phyloP scores from a whole-genome alignment of 2,113 vertebrate species.

The Petrocephalus microphthalmus region DNA sequence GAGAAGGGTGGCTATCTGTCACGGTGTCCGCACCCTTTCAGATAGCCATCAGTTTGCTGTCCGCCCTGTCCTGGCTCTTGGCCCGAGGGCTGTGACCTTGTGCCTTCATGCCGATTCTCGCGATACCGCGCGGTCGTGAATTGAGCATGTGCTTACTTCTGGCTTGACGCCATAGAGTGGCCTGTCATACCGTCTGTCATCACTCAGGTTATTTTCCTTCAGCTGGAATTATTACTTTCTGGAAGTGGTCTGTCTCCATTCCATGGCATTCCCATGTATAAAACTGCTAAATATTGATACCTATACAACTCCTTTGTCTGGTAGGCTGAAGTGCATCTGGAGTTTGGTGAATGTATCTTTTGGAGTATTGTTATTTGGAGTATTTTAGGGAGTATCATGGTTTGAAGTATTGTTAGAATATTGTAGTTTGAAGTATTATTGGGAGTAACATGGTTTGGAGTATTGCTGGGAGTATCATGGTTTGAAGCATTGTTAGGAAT shows the following conservation, averaged over 20 bases:
- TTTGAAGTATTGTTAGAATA: background rate
- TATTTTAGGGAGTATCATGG: background rate
- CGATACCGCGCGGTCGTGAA: background rate
- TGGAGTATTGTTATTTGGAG: background rate
- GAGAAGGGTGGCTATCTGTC: background rate
- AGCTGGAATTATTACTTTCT: background rate
- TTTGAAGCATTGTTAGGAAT: background rate
- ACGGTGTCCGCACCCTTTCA: background rate
- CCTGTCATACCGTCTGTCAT: background rate
- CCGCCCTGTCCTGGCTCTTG: background rate
- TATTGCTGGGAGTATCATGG: background rate
- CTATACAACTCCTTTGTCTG: background rate
- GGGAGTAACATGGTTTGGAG: background rate
- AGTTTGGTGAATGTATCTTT: background rate
- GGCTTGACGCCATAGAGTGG: background rate
- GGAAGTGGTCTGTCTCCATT: background rate
- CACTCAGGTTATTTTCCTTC: background rate
- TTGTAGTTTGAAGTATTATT: background rate
- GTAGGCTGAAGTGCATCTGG: background rate
- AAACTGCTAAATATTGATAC: background rate
- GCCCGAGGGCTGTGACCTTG: background rate
- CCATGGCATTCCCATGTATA: background rate
- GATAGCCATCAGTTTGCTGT: background rate
- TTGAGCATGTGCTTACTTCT: background rate
- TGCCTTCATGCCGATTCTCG: background rate